These are phyloP conservation scores for Liposcelis brunnea DNA, from an alignment of 2,888 invertebrate genomes.

Conservation along the genomic window DNA sequence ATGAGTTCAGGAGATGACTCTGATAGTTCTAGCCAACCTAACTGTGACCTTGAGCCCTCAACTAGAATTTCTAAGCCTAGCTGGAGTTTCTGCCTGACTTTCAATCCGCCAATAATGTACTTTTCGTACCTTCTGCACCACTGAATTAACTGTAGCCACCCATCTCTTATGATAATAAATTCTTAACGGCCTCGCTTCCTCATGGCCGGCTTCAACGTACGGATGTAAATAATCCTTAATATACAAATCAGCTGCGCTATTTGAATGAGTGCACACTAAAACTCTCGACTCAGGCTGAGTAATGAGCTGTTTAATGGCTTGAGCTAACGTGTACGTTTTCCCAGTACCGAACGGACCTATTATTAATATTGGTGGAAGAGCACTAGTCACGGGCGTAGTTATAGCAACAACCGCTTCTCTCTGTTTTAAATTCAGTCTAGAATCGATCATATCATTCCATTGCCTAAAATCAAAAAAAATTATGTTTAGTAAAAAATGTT, in stretches of 20 bases:
- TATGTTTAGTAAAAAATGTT: too few species aligned
- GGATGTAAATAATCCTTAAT: conserved; percentile 68
- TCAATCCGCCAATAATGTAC: too few species aligned
- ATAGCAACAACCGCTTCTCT: conserved; percentile 62
- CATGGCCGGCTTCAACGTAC: conserved; percentile 47
- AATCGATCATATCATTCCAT: conserved; percentile 44
- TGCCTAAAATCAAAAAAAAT: conserved; percentile 26
- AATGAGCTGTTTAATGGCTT: conserved; percentile 50
- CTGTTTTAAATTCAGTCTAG: conserved; percentile 55
- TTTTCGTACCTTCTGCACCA: conserved; percentile 46
- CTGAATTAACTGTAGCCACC: conserved; percentile 56
- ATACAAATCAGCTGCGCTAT: conserved; percentile 72
- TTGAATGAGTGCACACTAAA: conserved; percentile 71
- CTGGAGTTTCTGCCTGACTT: too few species aligned
- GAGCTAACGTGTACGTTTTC: conserved; percentile 67
- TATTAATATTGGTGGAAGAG: conserved; percentile 51
- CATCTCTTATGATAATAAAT: conserved; percentile 66
- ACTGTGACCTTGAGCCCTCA: too few species aligned
- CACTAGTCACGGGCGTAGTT: conserved; percentile 41
- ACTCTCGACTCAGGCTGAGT: conserved; percentile 46
- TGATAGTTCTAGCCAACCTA: too few species aligned
- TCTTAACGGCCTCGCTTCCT: conserved; percentile 50
- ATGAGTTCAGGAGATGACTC: too few species aligned
- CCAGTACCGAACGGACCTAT: conserved; percentile 75
- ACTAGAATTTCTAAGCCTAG: too few species aligned